These are phyloP conservation scores for Eupithecia subfuscata DNA, from an alignment of 2,888 invertebrate genomes.

Conservation along the genomic window DNA sequence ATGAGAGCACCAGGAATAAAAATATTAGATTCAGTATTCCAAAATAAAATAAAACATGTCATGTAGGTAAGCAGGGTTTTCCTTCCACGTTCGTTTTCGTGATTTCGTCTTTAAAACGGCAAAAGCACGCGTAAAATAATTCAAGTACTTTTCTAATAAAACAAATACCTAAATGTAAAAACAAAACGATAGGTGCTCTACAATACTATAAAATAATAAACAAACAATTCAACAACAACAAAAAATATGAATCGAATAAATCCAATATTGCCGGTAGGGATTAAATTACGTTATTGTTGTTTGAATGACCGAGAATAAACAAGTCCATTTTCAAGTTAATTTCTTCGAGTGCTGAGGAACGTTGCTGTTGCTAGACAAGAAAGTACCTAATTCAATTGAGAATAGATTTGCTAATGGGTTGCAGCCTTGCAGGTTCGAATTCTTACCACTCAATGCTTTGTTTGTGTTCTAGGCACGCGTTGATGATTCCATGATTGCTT, in stretches of 20 bases:
- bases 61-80: not conserved
- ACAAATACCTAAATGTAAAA: not conserved
- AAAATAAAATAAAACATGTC: not conserved
- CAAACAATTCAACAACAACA: not conserved
- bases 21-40: not conserved
- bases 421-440: not conserved
- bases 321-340: slow-evolving; percentile 1
- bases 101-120: not conserved
- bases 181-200: not conserved
- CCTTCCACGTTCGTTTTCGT: not conserved
- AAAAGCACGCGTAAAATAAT: not conserved
- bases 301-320: slow-evolving; percentile 6
- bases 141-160: not conserved
- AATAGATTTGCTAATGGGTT: not conserved
- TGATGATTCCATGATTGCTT: not conserved
- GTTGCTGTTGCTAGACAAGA: not conserved
- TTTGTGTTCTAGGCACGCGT: not conserved
- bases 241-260: slow-evolving; percentile 11
- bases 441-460: not conserved
- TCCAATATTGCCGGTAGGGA: slow-evolving; percentile 5
- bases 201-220: not conserved
- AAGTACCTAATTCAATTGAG: not conserved
- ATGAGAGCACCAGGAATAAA: not conserved
- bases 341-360: slow-evolving; percentile 5
- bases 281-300: slow-evolving; percentile 9